A percentile compares a stretch with the other conserved stretches of the same genome.
These are phyloP conservation scores for Sebastes goodei DNA, from an alignment of 2,797 vertebrate genomes.

Conservation along the genomic window DNA sequence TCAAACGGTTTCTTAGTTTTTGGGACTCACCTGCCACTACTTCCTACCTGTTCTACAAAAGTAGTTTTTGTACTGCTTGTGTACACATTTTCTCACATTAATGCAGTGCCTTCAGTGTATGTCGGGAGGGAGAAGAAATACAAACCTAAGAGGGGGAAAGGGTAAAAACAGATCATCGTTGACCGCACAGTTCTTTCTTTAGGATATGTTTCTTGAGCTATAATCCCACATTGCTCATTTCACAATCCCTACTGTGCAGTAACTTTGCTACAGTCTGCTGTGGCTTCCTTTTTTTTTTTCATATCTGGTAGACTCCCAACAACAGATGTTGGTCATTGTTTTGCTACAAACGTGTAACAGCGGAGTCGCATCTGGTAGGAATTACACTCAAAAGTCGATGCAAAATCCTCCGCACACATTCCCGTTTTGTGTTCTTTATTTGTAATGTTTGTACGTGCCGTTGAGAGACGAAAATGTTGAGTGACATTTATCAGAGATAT, in stretches of 20 bases:
- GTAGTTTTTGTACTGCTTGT: slow-evolving; percentile 15
- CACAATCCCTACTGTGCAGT: slow-evolving; percentile 55
- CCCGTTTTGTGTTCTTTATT: slow-evolving; percentile 71
- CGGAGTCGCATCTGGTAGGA: slow-evolving; percentile 61
- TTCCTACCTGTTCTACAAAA: background rate
- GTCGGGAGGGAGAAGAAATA: slow-evolving; percentile 25
- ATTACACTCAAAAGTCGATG: slow-evolving; percentile 55
- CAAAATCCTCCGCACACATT: slow-evolving; percentile 78
- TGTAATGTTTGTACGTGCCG: slow-evolving; percentile 77
- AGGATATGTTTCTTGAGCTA: slow-evolving; percentile 10
- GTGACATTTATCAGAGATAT: slow-evolving; percentile 84
- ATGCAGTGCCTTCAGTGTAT: slow-evolving; percentile 71
- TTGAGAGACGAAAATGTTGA: slow-evolving; percentile 80
- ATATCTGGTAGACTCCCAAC: slow-evolving; percentile 60
- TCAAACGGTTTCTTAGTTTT: background rate
- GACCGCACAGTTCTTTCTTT: slow-evolving; percentile 27
- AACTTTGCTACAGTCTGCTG: slow-evolving; percentile 51
- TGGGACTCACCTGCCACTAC: background rate
- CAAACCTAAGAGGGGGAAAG: slow-evolving; percentile 19
- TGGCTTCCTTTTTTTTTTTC: slow-evolving; percentile 21
- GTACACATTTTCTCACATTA: slow-evolving; percentile 42
- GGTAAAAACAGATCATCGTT: slow-evolving; percentile 21
- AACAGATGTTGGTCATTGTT: slow-evolving; percentile 70
- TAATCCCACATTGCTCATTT: slow-evolving; percentile 39
- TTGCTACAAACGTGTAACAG: slow-evolving; percentile 61